phyloP scores from a whole-genome alignment of 2,888 invertebrate species.

The Seladonia tumulorum region DNA sequence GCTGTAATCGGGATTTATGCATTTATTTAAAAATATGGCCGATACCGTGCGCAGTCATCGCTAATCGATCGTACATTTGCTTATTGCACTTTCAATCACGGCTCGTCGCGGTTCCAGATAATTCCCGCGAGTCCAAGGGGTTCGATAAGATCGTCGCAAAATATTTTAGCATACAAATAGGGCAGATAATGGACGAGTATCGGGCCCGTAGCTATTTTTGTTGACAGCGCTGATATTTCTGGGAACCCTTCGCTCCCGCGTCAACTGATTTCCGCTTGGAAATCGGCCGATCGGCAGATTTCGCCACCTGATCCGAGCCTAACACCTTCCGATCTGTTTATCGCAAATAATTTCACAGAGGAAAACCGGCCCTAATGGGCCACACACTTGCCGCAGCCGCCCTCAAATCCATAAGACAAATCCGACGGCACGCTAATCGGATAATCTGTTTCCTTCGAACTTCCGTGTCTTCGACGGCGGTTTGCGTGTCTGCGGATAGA shows the following conservation, averaged over 20 bases:
- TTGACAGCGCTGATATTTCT: background rate
- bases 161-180: conserved; percentile 59
- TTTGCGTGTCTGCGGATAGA: background rate
- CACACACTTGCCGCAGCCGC: conserved; percentile 54
- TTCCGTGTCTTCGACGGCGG: background rate
- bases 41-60: conserved; percentile 13
- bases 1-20: background rate
- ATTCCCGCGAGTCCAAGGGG: conserved; percentile 8
- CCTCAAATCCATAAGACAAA: conserved; percentile 48
- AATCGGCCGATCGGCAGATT: conserved; percentile 17
- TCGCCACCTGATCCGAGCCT: conserved; percentile 60
- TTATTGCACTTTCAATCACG: conserved; percentile 27
- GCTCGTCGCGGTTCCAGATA: conserved; percentile 23
- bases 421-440: conserved; percentile 41
- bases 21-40: background rate
- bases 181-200: background rate
- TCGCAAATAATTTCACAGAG: conserved; percentile 68
- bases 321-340: conserved; percentile 67
- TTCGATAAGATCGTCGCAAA: conserved; percentile 38
- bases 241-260: background rate
- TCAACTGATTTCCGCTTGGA: background rate
- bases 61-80: conserved; percentile 25
- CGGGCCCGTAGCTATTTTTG: background rate
- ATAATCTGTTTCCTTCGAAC: conserved; percentile 55
- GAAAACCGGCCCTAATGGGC: conserved; percentile 65